Conservation (phyloP, 2,888 invertebrate species). For the Bruchidius siliquastri region DNA sequence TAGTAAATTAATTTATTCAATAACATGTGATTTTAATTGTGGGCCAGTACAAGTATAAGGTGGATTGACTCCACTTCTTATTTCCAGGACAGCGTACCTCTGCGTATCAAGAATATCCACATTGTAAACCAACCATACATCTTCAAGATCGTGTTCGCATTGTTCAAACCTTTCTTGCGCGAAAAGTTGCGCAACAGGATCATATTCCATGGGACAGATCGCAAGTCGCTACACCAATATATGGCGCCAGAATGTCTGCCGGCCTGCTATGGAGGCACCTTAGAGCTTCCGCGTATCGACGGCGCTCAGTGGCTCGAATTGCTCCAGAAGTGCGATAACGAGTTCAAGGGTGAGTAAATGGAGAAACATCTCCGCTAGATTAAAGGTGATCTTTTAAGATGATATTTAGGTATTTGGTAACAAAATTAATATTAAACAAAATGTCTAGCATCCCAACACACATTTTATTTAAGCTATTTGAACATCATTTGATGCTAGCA, state of each 20-base stretch:
- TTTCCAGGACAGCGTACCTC: conserved; percentile 73
- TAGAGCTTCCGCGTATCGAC: conserved; percentile 62
- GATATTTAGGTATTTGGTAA: too few relatives aligned
- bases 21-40: too few relatives aligned
- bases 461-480: too few relatives aligned
- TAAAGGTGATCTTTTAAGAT: too few relatives aligned
- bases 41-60: too few relatives aligned
- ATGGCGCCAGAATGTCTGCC: conserved; percentile 69
- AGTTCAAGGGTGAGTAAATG: conserved; percentile 64
- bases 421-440: too few relatives aligned
- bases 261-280: conserved; percentile 67
- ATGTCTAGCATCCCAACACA: too few relatives aligned
- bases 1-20: too few relatives aligned
- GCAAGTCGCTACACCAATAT: conserved; percentile 66
- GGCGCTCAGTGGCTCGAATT: conserved; percentile 72
- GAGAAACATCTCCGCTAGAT: too few relatives aligned
- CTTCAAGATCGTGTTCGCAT: conserved; percentile 83
- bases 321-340: conserved; percentile 65
- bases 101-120: conserved; percentile 82
- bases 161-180: conserved; percentile 85
- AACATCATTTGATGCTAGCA: too few relatives aligned
- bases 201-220: conserved; percentile 74
- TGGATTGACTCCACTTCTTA: too few relatives aligned
- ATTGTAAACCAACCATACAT: conserved; percentile 85
- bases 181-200: conserved; percentile 80